Evolutionary conservation across 2,797 vertebrate species (phyloP).

Genomic region (Zalophus californianus): DNA sequence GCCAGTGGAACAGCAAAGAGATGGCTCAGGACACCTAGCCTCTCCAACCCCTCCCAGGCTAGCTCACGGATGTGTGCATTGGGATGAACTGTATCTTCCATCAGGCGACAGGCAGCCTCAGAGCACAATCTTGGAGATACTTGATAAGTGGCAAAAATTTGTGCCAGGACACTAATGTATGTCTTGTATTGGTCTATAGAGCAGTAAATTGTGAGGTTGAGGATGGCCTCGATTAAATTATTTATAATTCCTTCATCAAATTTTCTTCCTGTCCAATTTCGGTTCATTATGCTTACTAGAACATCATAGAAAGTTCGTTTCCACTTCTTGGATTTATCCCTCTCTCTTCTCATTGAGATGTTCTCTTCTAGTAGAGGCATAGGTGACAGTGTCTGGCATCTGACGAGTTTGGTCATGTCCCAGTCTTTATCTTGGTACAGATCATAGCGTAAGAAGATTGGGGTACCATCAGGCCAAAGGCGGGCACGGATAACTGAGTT

Average conservation of each 20-base stretch:
- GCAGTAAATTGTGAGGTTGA: constrained; percentile 57
- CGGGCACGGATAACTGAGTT: constrained; percentile 80
- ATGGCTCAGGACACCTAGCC: constrained; percentile 63
- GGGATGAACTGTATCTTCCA: constrained; percentile 65
- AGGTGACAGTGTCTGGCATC: not conserved
- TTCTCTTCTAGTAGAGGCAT: not conserved
- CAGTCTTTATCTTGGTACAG: not conserved
- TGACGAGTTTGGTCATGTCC: not conserved
- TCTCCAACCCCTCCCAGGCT: constrained; percentile 77
- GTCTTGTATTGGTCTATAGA: constrained; percentile 50
- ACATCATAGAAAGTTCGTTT: not conserved
- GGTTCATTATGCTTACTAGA: not conserved
- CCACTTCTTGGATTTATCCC: not conserved
- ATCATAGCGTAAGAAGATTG: constrained; percentile 4
- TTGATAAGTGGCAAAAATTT: constrained; percentile 49
- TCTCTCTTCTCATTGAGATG: not conserved
- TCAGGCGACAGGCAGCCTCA: constrained; percentile 14
- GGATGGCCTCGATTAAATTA: constrained; percentile 50
- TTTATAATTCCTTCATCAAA: not conserved
- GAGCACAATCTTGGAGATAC: not conserved
- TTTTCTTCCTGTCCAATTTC: constrained; percentile 17
- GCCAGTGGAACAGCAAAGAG: constrained; percentile 69
- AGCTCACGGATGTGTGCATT: constrained; percentile 42
- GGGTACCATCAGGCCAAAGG: constrained; percentile 74
- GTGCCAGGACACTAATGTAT: constrained; percentile 23